Conservation (phyloP, 2,113 vertebrate genomes). For the Alectura lathami region DNA sequence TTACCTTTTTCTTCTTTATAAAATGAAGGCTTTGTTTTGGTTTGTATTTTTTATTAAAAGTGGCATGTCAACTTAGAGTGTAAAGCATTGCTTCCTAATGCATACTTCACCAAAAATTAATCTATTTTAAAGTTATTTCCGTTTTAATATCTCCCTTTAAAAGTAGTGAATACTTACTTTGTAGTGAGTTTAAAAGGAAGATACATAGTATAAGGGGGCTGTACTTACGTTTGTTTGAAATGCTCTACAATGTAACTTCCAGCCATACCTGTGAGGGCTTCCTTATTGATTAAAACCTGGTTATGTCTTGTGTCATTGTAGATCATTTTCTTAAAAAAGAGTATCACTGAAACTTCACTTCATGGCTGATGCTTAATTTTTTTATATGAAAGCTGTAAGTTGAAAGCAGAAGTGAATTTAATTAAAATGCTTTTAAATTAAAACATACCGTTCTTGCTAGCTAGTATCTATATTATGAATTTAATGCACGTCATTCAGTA, state of each 20-base stretch:
- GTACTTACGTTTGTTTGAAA: neutral
- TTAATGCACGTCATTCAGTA: neutral
- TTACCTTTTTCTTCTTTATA: neutral
- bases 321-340: neutral
- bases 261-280: neutral
- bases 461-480: neutral
- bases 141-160: neutral
- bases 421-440: neutral
- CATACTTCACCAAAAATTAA: neutral
- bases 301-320: neutral
- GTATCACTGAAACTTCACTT: neutral
- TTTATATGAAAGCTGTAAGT: neutral
- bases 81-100: neutral
- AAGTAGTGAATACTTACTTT: neutral
- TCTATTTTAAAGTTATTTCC: neutral
- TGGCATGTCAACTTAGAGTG: neutral
- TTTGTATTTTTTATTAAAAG: neutral
- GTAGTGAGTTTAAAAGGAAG: neutral
- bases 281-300: neutral
- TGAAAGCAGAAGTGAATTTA: neutral
- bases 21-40: neutral
- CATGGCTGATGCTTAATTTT: neutral
- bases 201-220: accelerated
- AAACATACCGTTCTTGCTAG: neutral
- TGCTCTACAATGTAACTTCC: neutral